Percentiles rank a stretch among this genome's conserved stretches.
Conservation (phyloP, 2,113 vertebrate genomes). For the Sinocyclocheilus grahami region DNA sequence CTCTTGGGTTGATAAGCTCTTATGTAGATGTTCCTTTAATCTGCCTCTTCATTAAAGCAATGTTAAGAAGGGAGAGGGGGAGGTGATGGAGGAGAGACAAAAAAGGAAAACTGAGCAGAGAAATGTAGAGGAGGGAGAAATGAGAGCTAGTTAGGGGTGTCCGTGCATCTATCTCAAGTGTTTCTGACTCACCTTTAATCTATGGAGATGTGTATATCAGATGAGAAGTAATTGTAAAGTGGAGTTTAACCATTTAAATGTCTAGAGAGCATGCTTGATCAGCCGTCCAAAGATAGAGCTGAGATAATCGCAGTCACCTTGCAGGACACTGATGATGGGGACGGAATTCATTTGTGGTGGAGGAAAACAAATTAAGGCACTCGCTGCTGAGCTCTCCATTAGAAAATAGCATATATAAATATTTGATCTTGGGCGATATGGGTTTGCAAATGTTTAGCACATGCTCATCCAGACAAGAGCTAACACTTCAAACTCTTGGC, state of each 20-base stretch:
- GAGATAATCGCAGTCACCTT: constrained; percentile 70
- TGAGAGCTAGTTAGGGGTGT: constrained; percentile 26
- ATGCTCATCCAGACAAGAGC: constrained; percentile 78
- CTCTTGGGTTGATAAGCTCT: constrained; percentile 34
- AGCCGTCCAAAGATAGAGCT: constrained; percentile 58
- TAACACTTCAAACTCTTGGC: constrained; percentile 66
- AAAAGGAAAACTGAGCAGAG: constrained; percentile 36
- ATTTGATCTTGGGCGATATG: constrained; percentile 77
- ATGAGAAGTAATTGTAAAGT: constrained; percentile 78
- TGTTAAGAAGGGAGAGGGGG: constrained; percentile 20
- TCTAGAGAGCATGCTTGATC: constrained; percentile 70
- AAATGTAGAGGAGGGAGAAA: not conserved
- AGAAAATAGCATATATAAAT: constrained; percentile 84
- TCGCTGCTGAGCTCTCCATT: constrained; percentile 64
- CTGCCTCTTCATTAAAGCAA: not conserved
- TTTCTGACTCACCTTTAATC: constrained; percentile 74
- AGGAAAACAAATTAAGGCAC: constrained; percentile 78
- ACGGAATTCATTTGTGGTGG: constrained; percentile 76
- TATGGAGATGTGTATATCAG: constrained; percentile 74
- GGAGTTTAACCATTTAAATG: constrained; percentile 74
- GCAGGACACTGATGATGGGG: constrained; percentile 72
- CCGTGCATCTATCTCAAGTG: constrained; percentile 58
- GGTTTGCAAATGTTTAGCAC: constrained; percentile 80
- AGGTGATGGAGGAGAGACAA: constrained; percentile 32
- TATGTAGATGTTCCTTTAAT: constrained; percentile 40